Conservation (phyloP, 2,797 vertebrate species). For the Sebastes variabilis region DNA sequence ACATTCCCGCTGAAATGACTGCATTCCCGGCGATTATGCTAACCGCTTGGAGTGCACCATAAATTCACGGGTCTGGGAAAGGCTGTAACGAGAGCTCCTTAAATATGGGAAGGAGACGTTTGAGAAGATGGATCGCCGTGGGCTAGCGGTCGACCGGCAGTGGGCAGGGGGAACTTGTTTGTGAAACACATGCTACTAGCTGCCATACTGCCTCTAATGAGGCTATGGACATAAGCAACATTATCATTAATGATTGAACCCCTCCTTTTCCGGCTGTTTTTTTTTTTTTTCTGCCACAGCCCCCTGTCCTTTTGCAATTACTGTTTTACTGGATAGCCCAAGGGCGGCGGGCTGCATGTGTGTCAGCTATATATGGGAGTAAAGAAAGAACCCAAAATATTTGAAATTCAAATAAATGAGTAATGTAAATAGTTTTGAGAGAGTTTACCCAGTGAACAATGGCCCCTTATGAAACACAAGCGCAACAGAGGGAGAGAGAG, state of each 20-base stretch:
- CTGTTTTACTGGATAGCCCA: conserved; percentile 90
- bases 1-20: conserved; percentile 78
- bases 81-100: conserved; percentile 81
- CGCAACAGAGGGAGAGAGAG: conserved; percentile 80
- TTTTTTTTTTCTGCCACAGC: conserved; percentile 34
- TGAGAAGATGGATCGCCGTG: conserved; percentile 80
- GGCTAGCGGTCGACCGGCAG: conserved; percentile 81
- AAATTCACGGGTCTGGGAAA: conserved; percentile 81
- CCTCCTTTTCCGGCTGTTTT: conserved; percentile 65
- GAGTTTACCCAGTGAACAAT: conserved; percentile 99
- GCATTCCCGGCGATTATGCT: conserved; percentile 79
- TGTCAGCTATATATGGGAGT: conserved; percentile 41
- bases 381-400: conserved; percentile 76
- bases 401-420: conserved; percentile 97
- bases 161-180: conserved; percentile 92
- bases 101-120: conserved; percentile 80
- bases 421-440: conserved; percentile 99
- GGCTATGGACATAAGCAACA: conserved; percentile 92
- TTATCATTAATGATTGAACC: conserved; percentile 92
- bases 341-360: conserved; percentile 73
- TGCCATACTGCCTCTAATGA: conserved; percentile 91
- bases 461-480: conserved; percentile 96
- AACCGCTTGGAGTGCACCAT: conserved; percentile 77
- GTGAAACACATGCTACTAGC: conserved; percentile 89
- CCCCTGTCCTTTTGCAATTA: conserved; percentile 86